phyloP scores from a whole-genome alignment of 2,888 invertebrate species.

The Pherbina coryleti region DNA sequence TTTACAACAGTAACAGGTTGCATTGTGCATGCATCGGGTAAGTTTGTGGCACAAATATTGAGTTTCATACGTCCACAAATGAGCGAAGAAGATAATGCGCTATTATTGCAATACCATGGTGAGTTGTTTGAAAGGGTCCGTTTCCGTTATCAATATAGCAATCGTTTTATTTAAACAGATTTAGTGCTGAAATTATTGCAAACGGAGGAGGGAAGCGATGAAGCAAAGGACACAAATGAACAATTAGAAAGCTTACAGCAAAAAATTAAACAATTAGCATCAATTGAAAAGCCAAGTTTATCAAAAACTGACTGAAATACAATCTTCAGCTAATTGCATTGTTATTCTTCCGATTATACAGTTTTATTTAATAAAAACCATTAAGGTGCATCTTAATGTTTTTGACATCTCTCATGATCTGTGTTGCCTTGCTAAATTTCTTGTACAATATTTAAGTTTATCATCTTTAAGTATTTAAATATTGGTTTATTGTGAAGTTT shows the following conservation, averaged over 20 bases:
- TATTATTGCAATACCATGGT: constrained; percentile 85
- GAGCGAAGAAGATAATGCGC: constrained; percentile 75
- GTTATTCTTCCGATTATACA: too few relatives aligned
- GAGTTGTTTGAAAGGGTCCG: constrained; percentile 53
- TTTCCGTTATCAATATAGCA: constrained; percentile 22
- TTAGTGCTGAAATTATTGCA: constrained; percentile 76
- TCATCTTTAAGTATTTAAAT: background rate
- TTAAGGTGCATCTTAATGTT: background rate
- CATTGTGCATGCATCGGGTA: constrained; percentile 93
- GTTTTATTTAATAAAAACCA: constrained; percentile 19
- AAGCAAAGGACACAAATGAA: constrained; percentile 71
- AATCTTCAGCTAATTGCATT: constrained; percentile 9
- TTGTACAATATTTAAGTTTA: background rate
- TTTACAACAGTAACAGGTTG: constrained; percentile 85
- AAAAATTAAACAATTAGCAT: constrained; percentile 57
- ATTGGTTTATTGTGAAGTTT: too few relatives aligned
- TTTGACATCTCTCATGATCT: constrained; percentile 13
- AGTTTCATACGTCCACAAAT: constrained; percentile 79
- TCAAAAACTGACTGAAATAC: constrained; percentile 59
- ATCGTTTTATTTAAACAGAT: constrained; percentile 70
- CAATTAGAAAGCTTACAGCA: constrained; percentile 57
- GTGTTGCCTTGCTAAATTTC: constrained; percentile 14
- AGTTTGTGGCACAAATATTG: constrained; percentile 88
- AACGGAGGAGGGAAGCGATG: constrained; percentile 70
- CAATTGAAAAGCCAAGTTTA: constrained; percentile 61